Conservation (phyloP, 2,888 invertebrate species). For the Netelia virgata region DNA sequence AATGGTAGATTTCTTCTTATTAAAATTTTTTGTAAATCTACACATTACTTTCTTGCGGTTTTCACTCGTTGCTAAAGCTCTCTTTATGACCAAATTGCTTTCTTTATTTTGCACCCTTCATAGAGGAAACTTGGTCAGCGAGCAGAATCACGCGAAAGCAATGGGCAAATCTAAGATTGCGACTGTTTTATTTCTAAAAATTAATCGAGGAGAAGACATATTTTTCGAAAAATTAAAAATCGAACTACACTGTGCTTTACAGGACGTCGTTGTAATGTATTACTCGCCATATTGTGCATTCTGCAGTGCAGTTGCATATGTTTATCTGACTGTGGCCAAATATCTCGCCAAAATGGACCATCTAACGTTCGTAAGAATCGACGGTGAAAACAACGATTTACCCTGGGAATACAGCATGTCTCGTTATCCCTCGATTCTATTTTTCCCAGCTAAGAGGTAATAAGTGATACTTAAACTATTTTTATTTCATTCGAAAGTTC, state of each 20-base stretch:
- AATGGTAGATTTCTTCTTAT: conserved; percentile 86
- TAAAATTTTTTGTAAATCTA: neutral
- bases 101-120: neutral
- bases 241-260: conserved; percentile 75
- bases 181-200: no score
- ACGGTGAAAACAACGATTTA: conserved; percentile 93
- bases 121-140: no score
- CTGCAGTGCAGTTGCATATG: conserved; percentile 90
- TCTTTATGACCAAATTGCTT: conserved; percentile 1
- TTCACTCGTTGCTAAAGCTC: neutral
- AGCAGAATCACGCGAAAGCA: no score
- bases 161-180: no score
- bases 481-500: no score
- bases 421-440: conserved; percentile 91
- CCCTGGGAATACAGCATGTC: conserved; percentile 95
- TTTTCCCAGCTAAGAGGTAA: conserved; percentile 91
- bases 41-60: no score
- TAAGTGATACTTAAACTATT: neutral
- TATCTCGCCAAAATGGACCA: conserved; percentile 86
- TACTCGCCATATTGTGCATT: conserved; percentile 93
- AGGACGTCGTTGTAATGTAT: conserved; percentile 92
- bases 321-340: conserved; percentile 89
- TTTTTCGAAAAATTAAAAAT: neutral
- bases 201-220: no score
- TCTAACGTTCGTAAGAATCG: conserved; percentile 89